These are phyloP conservation scores for Leptoteleia sp. DNA, from an alignment of 1,140 invertebrate genomes.

Conservation along the genomic window DNA sequence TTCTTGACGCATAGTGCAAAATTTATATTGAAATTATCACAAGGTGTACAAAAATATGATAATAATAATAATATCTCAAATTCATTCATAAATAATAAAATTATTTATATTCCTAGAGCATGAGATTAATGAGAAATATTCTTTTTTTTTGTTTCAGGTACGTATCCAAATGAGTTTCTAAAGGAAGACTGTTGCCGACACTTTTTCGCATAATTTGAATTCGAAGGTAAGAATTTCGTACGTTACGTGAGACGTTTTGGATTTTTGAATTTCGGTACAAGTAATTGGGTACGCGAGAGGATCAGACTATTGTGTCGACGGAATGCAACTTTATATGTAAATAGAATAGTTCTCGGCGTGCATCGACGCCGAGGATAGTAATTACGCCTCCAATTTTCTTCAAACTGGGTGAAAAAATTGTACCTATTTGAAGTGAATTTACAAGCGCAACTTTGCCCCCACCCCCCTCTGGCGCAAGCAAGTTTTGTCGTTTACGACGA, in stretches of 20 bases:
- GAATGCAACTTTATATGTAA: constrained; percentile 50
- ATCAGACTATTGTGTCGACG: constrained; percentile 8
- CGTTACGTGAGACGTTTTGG: constrained; percentile 4
- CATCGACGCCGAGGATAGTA: constrained; percentile 19
- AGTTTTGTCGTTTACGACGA: constrained; percentile 1
- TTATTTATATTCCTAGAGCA: no score
- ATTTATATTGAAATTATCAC: no score
- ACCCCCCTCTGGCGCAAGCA: constrained; percentile 2
- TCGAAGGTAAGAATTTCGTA: neutral
- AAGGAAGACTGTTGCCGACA: no score
- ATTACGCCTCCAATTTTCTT: constrained; percentile 30
- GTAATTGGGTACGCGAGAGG: constrained; percentile 29
- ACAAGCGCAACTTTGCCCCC: constrained; percentile 9
- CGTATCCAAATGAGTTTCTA: no score
- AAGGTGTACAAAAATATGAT: no score
- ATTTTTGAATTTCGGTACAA: constrained; percentile 29
- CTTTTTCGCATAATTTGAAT: neutral
- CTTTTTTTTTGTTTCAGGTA: no score
- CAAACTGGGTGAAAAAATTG: constrained; percentile 21
- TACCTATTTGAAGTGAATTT: constrained; percentile 28
- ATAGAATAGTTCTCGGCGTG: constrained; percentile 31
- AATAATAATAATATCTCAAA: no score
- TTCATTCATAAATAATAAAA: no score
- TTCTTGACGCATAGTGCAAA: no score
- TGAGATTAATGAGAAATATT: no score